These are phyloP conservation scores for Sarcophaga rosellei DNA, from an alignment of 2,888 invertebrate species.

Conservation along the genomic window DNA sequence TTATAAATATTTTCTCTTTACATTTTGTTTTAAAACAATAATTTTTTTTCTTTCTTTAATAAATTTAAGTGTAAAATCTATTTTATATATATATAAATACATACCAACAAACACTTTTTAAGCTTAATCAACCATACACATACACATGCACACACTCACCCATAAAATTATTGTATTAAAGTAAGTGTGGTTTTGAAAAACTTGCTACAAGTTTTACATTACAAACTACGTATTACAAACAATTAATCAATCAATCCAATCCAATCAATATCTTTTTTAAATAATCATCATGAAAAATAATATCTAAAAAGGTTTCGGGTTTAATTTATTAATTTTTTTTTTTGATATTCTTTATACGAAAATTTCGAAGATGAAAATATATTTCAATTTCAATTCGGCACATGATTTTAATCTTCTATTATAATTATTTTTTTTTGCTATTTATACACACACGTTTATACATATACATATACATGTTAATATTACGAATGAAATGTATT, in stretches of 20 bases:
- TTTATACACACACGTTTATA: neutral
- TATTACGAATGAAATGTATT: conserved; percentile 46
- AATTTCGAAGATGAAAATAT: too few relatives aligned
- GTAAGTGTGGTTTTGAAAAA: neutral
- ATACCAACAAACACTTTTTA: conserved; percentile 14
- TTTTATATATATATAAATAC: conserved; percentile 37
- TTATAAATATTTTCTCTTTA: conserved; percentile 41
- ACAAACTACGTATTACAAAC: too few relatives aligned
- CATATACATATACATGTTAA: neutral
- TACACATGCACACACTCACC: conserved; percentile 14
- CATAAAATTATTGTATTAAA: conserved; percentile 26
- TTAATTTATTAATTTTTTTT: conserved; percentile 42
- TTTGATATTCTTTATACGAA: conserved; percentile 27
- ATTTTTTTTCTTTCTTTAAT: conserved; percentile 10
- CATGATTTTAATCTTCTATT: conserved; percentile 18
- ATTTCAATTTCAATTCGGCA: too few relatives aligned
- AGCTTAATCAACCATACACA: too few relatives aligned
- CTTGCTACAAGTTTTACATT: neutral
- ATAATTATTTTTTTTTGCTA: neutral
- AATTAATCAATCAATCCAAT: too few relatives aligned
- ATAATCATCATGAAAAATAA: neutral
- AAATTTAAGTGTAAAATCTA: conserved; percentile 58
- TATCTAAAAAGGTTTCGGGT: conserved; percentile 50
- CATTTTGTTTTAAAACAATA: neutral
- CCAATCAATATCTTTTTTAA: neutral